Percentiles rank a stretch among this genome's conserved stretches.
These are phyloP conservation scores for Gallinago stenura DNA, from an alignment of 2,797 vertebrate genomes.

Conservation along the genomic window DNA sequence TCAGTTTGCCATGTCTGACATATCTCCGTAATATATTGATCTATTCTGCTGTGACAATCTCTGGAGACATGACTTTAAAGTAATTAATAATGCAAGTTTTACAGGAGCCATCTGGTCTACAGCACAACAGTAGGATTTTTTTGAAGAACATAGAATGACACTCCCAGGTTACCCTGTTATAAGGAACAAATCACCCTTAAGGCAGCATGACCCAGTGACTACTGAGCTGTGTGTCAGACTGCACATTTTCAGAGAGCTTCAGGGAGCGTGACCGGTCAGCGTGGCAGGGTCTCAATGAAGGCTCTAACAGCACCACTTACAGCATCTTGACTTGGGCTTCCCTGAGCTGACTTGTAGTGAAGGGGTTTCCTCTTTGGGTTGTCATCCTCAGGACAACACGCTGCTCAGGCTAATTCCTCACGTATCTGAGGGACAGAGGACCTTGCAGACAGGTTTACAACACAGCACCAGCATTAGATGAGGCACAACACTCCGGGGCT, in stretches of 20 bases:
- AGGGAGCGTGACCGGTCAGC: accelerated
- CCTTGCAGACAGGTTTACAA: background rate
- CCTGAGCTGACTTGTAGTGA: background rate
- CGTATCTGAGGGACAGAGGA: background rate
- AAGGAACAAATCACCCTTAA: background rate
- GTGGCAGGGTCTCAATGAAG: background rate
- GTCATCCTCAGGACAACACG: background rate
- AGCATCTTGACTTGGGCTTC: background rate
- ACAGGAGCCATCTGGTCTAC: background rate
- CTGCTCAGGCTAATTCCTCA: background rate
- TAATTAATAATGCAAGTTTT: background rate
- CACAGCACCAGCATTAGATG: background rate
- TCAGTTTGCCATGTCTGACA: background rate
- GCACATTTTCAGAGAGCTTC: background rate
- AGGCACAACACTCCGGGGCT: background rate
- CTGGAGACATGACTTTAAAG: background rate
- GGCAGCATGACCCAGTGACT: background rate
- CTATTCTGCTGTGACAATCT: background rate
- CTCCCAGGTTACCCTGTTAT: too few species aligned
- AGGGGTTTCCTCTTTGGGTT: background rate
- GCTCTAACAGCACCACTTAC: background rate
- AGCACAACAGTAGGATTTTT: background rate
- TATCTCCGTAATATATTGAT: background rate
- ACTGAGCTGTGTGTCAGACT: background rate
- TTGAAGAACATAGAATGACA: too few species aligned